These are phyloP conservation scores for Tigriopus californicus DNA, from an alignment of 2,888 invertebrate species.

Conservation along the genomic window DNA sequence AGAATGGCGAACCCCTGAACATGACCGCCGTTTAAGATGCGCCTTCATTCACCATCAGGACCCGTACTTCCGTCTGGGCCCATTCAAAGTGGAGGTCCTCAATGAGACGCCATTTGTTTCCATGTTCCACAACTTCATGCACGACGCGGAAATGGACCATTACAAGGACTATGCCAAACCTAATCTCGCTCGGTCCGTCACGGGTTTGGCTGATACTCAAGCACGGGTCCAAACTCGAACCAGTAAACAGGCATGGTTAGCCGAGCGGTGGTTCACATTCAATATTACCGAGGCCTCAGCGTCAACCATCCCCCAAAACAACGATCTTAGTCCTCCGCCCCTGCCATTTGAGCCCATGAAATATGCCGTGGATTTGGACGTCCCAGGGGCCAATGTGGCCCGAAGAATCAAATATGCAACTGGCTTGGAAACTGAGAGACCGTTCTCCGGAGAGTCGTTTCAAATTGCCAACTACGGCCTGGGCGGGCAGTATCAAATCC, in stretches of 20 bases:
- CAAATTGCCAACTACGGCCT: slow-evolving; percentile 12
- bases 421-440: not conserved
- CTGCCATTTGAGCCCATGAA: too few relatives aligned
- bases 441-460: not conserved
- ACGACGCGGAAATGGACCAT: not conserved
- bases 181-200: not conserved
- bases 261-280: not conserved
- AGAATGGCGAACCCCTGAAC: not conserved
- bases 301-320: not conserved
- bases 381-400: not conserved
- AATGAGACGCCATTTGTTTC: slow-evolving; percentile 2
- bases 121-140: not conserved
- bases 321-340: too few relatives aligned
- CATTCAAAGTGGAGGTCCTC: slow-evolving; percentile 3
- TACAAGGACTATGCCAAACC: not conserved
- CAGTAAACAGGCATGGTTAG: slow-evolving; percentile 7
- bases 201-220: not conserved
- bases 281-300: not conserved
- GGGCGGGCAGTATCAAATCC: slow-evolving; percentile 6
- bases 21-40: not conserved
- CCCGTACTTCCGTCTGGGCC: not conserved
- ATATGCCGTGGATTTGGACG: not conserved
- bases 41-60: not conserved
- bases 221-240: not conserved
- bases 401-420: not conserved